Conservation (phyloP, 2,888 invertebrate species). For the Acanthopleura granulata region DNA sequence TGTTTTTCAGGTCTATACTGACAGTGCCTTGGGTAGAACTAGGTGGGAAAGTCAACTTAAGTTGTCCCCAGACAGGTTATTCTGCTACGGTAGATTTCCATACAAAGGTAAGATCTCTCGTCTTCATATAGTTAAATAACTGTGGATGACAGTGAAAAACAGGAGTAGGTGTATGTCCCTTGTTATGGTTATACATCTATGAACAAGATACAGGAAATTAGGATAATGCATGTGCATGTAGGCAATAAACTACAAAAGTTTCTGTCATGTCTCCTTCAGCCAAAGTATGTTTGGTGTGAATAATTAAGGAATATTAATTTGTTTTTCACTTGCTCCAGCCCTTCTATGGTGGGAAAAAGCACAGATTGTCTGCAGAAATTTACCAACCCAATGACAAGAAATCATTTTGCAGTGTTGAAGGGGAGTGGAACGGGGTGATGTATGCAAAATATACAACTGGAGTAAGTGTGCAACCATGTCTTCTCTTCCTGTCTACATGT, state of each 20-base stretch:
- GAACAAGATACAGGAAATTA: too few relatives aligned
- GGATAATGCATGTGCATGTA: too few relatives aligned
- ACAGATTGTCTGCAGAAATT: conserved; percentile 86
- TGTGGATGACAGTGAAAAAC: too few relatives aligned
- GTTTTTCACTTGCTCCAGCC: conserved; percentile 72
- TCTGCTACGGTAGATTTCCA: conserved; percentile 93
- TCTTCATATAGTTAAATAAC: too few relatives aligned
- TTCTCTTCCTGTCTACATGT: too few relatives aligned
- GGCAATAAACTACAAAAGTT: too few relatives aligned
- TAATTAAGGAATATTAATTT: too few relatives aligned
- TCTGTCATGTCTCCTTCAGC: too few relatives aligned
- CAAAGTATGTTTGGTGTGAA: too few relatives aligned
- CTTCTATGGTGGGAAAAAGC: conserved; percentile 96
- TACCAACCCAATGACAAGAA: conserved; percentile 84
- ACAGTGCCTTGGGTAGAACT: conserved; percentile 99
- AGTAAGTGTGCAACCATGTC: too few relatives aligned
- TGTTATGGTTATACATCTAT: too few relatives aligned
- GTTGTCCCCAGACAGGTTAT: conserved; percentile 94
- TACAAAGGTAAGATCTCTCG: conserved; percentile 77
- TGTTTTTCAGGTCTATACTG: conserved; percentile 83
- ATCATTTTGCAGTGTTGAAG: conserved; percentile 87
- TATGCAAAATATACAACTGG: conserved; percentile 88
- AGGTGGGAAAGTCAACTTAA: conserved; percentile 91
- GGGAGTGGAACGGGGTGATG: conserved; percentile 98
- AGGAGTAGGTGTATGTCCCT: too few relatives aligned